phyloP scores from a whole-genome alignment of 2,888 invertebrate genomes.

The Girardia tigrina region DNA sequence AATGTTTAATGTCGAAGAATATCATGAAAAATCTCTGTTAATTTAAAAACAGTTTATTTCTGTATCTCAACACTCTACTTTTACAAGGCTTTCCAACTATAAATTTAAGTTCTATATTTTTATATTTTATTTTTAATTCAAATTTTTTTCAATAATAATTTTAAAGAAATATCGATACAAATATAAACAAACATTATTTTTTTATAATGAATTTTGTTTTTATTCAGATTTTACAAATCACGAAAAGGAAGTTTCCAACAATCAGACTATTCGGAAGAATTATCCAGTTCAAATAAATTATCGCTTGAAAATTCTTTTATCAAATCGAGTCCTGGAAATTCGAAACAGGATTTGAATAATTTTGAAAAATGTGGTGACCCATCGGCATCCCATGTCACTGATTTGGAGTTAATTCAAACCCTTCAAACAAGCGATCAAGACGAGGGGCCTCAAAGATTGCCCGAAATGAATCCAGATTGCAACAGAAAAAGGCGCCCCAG shows the following conservation, averaged over 20 bases:
- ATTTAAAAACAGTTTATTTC: too few relatives aligned
- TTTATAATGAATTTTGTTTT: neutral
- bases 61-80: too few relatives aligned
- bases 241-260: neutral
- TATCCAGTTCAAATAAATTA: neutral
- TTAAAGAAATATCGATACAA: too few relatives aligned
- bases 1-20: too few relatives aligned
- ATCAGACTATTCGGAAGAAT: neutral
- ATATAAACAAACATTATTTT: too few relatives aligned
- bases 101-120: too few relatives aligned
- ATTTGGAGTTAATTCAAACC: neutral
- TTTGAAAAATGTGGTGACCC: neutral
- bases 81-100: too few relatives aligned
- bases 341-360: neutral
- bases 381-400: neutral
- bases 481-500: slow-evolving; percentile 54
- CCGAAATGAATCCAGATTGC: neutral
- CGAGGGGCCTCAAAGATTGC: neutral
- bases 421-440: neutral
- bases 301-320: neutral
- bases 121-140: too few relatives aligned
- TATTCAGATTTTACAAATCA: neutral
- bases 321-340: neutral
- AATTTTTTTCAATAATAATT: too few relatives aligned
- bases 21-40: too few relatives aligned